These are phyloP conservation scores for Tauraco hartlaubi DNA, from an alignment of 2,797 vertebrate species.

Conservation along the genomic window DNA sequence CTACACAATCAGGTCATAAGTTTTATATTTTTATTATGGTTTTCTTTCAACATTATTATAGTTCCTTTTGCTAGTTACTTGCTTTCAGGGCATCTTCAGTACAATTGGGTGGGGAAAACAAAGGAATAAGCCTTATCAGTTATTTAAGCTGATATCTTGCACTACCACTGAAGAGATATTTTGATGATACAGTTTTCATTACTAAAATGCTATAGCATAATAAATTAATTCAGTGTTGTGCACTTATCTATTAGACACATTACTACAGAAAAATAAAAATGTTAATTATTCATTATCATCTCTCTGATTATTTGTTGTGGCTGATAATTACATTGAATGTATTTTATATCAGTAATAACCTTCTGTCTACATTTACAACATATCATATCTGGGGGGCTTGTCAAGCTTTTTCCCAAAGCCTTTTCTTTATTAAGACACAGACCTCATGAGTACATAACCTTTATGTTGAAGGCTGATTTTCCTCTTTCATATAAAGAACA, in stretches of 20 bases:
- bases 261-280: conserved; percentile 90
- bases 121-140: conserved; percentile 77
- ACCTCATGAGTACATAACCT: conserved; percentile 92
- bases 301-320: conserved; percentile 99
- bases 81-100: conserved; percentile 50
- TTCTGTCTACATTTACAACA: conserved; percentile 93
- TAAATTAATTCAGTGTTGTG: conserved; percentile 86
- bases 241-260: conserved; percentile 85
- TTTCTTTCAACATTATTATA: conserved; percentile 35
- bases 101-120: conserved; percentile 65
- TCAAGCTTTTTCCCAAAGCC: conserved; percentile 88
- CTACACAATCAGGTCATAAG: background rate
- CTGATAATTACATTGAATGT: conserved; percentile 96
- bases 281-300: conserved; percentile 98
- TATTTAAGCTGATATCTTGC: conserved; percentile 77
- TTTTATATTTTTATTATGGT: conserved; percentile 14
- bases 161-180: conserved; percentile 75
- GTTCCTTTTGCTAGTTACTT: conserved; percentile 8
- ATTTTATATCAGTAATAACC: conserved; percentile 99
- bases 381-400: conserved; percentile 92
- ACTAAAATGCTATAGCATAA: conserved; percentile 82
- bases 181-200: conserved; percentile 83
- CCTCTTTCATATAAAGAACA: conserved; percentile 93
- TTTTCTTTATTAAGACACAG: conserved; percentile 94
- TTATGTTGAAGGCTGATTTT: conserved; percentile 90